Evolutionary conservation across 2,888 invertebrate genomes (phyloP).

Genomic region (Diarsia rubi): DNA sequence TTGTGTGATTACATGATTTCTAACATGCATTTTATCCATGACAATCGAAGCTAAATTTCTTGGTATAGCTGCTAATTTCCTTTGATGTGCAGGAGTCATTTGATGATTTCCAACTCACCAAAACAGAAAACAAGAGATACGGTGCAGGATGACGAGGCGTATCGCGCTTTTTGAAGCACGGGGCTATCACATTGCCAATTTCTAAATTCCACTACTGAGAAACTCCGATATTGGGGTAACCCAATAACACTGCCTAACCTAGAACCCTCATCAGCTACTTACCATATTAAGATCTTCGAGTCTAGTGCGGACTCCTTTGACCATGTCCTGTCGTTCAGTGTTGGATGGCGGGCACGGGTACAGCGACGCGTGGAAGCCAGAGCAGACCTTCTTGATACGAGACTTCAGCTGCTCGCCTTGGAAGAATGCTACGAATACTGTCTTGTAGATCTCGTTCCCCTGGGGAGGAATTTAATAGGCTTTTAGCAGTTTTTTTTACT

Average conservation of each 20-base stretch:
- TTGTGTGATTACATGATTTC: constrained; percentile 5
- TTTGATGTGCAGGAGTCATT: background rate
- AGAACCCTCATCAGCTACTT: constrained; percentile 45
- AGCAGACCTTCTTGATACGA: constrained; percentile 97
- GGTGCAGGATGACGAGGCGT: background rate
- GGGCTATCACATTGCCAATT: background rate
- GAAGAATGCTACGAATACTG: constrained; percentile 97
- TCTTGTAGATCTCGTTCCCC: constrained; percentile 97
- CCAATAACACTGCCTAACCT: background rate
- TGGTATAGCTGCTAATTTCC: background rate
- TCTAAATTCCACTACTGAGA: background rate
- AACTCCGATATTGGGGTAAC: background rate
- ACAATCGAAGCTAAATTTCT: background rate
- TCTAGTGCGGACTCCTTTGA: constrained; percentile 96
- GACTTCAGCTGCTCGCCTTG: constrained; percentile 98
- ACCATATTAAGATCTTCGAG: constrained; percentile 97
- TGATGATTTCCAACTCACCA: no score
- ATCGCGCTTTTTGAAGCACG: background rate
- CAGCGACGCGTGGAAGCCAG: constrained; percentile 97
- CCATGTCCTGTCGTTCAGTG: constrained; percentile 96
- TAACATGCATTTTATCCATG: background rate
- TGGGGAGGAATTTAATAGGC: constrained; percentile 74
- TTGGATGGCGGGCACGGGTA: constrained; percentile 98
- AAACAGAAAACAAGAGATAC: background rate
- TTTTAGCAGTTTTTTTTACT: background rate